Percentiles rank a stretch among this genome's conserved stretches.
Conservation (phyloP, 2,797 vertebrate species). For the Meda fulgida region DNA sequence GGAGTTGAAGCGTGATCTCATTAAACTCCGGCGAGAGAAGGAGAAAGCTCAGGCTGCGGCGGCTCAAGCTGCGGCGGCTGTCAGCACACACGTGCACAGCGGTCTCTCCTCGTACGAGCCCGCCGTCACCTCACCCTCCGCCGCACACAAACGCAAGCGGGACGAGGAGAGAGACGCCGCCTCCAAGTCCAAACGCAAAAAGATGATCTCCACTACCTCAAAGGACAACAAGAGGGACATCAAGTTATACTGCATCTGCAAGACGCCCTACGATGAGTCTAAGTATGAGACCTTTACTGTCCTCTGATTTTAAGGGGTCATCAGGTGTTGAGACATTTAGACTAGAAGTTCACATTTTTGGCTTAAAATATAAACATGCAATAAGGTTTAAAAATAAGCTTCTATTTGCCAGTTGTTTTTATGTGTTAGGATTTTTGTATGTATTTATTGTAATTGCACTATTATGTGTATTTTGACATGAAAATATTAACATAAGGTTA, state of each 20-base stretch:
- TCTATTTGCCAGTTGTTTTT: background rate
- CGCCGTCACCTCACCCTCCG: slow-evolving; percentile 69
- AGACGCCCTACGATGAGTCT: slow-evolving; percentile 96
- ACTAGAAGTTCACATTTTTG: background rate
- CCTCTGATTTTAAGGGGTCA: background rate
- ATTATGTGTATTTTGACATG: background rate
- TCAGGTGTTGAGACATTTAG: background rate
- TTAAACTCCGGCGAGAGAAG: slow-evolving; percentile 89
- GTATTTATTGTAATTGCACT: background rate
- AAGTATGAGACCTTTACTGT: slow-evolving; percentile 81
- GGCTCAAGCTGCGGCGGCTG: slow-evolving; percentile 71
- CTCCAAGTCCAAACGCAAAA: slow-evolving; percentile 95
- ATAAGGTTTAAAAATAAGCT: background rate
- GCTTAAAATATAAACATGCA: background rate
- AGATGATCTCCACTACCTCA: slow-evolving; percentile 96
- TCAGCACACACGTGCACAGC: slow-evolving; percentile 67
- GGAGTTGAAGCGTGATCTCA: slow-evolving; percentile 91
- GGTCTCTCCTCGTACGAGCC: slow-evolving; percentile 53
- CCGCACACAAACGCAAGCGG: slow-evolving; percentile 83
- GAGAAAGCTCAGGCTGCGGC: slow-evolving; percentile 86
- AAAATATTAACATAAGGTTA: too few species aligned
- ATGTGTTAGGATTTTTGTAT: background rate
- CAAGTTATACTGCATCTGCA: slow-evolving; percentile 98
- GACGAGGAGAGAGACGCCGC: slow-evolving; percentile 82
- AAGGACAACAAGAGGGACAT: slow-evolving; percentile 98